Base-by-base conservation (phyloP, 2,888 invertebrate species). In the Temnothorax unifasciatus region DNA sequence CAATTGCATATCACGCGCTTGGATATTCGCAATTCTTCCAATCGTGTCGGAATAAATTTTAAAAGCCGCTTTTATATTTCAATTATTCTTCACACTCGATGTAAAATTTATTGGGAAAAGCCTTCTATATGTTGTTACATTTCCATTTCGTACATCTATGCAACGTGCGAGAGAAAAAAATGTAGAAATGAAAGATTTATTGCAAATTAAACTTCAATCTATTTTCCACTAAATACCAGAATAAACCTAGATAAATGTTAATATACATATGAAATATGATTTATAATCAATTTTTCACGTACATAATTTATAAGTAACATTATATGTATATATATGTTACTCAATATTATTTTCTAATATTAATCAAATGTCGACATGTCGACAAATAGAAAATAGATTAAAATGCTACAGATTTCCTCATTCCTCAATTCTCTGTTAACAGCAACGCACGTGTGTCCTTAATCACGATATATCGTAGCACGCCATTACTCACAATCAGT, bases 391-490 rank as follows among this genome's bases (percentile, higher is more conserved):
- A 44, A 21, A 61, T 61, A 61, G 59, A 75, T 75, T 47, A 29
- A 18, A 75, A 75, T 75, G n/a, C 47, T 41, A 9, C 15, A 47
- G 8, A 61, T 34, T 25, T 66, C 25, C 9, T 47, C 18, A 21
- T 21, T 57, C 6, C 47, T 75, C 29, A n/a, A 76, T 85, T 84
- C 57, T 84, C 57, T 69, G 71, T 63, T 66, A 83, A 85, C 77
- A 85, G 77, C 66, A 29, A 61, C 61, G 25, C 54, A 57, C 25
- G 34, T 41, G n/a, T 41, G n/a, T 29, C 21, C 63, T 86, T 83
- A 86, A 87, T 89, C 85, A 77, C 69, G 63, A 86, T 64, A 76
- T 63, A n/a, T 41, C 13, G 18, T 71, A 29, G 18, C 57, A 8
- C 25, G 47, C 47, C 64, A 41, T 82, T 84, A 83, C 71, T 84